Evolutionary conservation across 2,797 vertebrate species (phyloP).

Genomic region (Sternotherus odoratus): DNA sequence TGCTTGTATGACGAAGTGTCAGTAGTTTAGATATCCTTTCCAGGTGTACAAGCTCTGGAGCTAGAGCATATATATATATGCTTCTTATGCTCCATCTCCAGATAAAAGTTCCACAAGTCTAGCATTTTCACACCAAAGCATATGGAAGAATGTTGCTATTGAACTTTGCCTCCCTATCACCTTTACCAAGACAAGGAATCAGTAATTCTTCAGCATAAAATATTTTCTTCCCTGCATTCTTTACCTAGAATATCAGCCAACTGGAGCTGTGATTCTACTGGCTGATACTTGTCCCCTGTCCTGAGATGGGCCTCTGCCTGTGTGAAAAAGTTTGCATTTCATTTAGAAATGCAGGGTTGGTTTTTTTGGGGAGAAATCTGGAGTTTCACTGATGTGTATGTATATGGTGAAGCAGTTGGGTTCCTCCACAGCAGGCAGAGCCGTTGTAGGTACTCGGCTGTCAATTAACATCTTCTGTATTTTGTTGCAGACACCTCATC

Average conservation of each 20-base stretch:
- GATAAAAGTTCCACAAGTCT: not conserved
- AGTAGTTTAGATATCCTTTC: slow-evolving; percentile 62
- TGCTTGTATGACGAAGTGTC: slow-evolving; percentile 37
- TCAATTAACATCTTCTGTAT: slow-evolving; percentile 22
- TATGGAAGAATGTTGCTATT: not conserved
- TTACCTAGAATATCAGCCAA: not conserved
- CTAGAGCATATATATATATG: no score
- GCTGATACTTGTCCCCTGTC: not conserved
- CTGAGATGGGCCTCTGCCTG: not conserved
- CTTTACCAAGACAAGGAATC: not conserved
- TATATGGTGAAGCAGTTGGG: not conserved
- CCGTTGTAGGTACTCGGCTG: not conserved
- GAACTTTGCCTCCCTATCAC: not conserved
- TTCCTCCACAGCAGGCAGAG: not conserved
- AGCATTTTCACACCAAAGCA: not conserved
- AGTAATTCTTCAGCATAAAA: not conserved
- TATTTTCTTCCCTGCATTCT: not conserved
- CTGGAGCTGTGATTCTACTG: not conserved
- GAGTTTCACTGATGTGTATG: rapidly evolving
- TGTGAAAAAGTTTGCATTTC: not conserved
- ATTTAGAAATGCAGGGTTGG: not conserved
- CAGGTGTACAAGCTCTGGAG: not conserved
- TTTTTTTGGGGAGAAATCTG: not conserved
- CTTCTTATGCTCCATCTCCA: no score
- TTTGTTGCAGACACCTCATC: slow-evolving; percentile 92